Evolutionary conservation across 2,113 vertebrate species (phyloP), one percentile per base, ranked within the genome.

Genomic region (Phylloscopus trochilus): DNA sequence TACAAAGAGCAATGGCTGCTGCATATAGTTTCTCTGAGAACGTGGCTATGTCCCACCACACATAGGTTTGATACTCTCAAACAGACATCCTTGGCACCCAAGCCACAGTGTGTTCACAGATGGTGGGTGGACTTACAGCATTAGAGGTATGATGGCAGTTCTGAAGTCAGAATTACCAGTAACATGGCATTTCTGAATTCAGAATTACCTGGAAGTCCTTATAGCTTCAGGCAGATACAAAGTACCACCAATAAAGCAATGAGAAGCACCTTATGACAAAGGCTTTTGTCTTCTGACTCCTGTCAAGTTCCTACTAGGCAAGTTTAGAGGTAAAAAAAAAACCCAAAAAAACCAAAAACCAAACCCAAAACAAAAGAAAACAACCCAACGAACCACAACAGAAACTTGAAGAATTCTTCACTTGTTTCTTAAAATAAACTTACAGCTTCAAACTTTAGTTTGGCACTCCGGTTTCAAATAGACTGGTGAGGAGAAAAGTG

Each of bases 1-100:
- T 49, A 39, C 35, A 68, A 51, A 82, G 74, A 91, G 26, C 27
- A 70, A 22, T 35, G 46, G 53, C 43, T 74, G 56, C 23, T 66
- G 79, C 41, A 55, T 3, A 10, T 16, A 33, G 30, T 60, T 73
- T 68, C 35, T 51, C 49, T 8, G 7, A 44, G 43, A 81, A 41
- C 33, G 43, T 0, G 10, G 17, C 52, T 44, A 35, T 0, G 0
- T 47, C 47, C 31, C 47, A 85, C 8, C 18, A 41, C 23, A n/a
- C 9, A 15, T 8, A 63, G 28, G 31, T 55, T 70, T 70, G 47
- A 33, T 21, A 10, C 56, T 56, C 64, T 59, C 64, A 63, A 10
- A 41, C 1, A 76, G 23, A 39, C 13, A n/a, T 18, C 49, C 35
- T 10, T 15, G 49, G 46, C 47, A 86, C 33, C 9, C 58, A 72